Evolutionary conservation across 2,888 invertebrate species (phyloP), one percentile per base, ranked within the genome.

Genomic region (Abrostola triplasia): DNA sequence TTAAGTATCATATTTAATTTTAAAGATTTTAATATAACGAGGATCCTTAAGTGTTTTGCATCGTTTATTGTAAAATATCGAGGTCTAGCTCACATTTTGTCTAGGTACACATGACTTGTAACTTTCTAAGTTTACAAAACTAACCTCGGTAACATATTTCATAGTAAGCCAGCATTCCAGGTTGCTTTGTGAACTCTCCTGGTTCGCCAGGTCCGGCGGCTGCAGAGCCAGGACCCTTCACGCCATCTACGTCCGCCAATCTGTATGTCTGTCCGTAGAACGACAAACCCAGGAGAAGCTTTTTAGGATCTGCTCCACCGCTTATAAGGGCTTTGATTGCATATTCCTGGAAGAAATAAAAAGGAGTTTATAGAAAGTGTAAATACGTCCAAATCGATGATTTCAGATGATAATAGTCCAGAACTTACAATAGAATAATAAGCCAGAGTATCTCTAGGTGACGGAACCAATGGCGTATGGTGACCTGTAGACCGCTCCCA

Each of bases 221-320:
- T 0, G 96, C 90, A 2, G 96, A 94, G 0, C 97, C 97, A 2
- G 97, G 95, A 0, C 89, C 90, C 40, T 87, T 89, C 5, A 85
- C 73, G 5, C 88, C 88, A 38, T 85, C 87, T 0, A 84, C 81
- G 49, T 90, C 91, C 0, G 95, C 93, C 36, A 98, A 88, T 37
- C 96, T 96, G 81, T 97, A 98, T n/a, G 96, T 96, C 87, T 98
- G 98, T 0, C 98, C 98, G 82, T 98, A 98, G 88, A 98, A 97
- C 0, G 98, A 98, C 64, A 98, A 95, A 0, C 98, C 98, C 55
- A 98, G 92, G 0, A 97, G 89, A 4, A 98, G 91, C 85, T 98
- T 98, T 57, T 96, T 96, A 5, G 96, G 96, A 12, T 96, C 96
- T 1, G 97, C 98, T 0, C 98, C 98, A 70, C 96, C 95, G 44